Conservation (phyloP, 2,797 vertebrate species). For the Amphiprion clarkii region DNA sequence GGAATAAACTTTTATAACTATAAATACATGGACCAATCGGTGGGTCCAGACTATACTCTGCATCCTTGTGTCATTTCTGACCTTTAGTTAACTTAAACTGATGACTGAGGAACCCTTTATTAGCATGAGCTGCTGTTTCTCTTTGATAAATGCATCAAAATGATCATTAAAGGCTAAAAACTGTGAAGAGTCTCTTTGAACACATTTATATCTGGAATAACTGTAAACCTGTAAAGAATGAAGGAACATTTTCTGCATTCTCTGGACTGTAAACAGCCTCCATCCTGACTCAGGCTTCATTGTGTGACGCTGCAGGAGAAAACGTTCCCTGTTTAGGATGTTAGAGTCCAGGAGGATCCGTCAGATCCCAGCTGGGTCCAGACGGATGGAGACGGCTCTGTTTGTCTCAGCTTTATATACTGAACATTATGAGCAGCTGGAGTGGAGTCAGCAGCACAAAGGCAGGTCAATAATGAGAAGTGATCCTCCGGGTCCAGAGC, state of each 20-base stretch:
- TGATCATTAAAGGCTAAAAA: no score
- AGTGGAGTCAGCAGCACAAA: conserved; percentile 62
- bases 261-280: conserved; percentile 6
- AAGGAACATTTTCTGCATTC: conserved; percentile 17
- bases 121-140: no score
- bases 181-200: no score
- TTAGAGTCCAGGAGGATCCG: background rate
- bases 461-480: conserved; percentile 71
- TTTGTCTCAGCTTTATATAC: conserved; percentile 69
- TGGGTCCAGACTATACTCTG: no score
- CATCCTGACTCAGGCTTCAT: conserved; percentile 20
- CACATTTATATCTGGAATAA: background rate
- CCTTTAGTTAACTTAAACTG: no score
- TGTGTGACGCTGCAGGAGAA: conserved; percentile 46
- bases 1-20: no score
- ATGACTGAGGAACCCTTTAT: no score
- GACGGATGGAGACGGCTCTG: conserved; percentile 49
- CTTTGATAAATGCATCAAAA: no score
- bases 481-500: conserved; percentile 58
- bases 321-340: conserved; percentile 32
- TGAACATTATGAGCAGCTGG: conserved; percentile 49
- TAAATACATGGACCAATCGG: no score
- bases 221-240: background rate
- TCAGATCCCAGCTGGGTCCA: conserved; percentile 52
- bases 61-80: no score